Evolutionary conservation across 2,113 vertebrate genomes (phyloP).

Genomic region (Melanostigma gelatinosum): DNA sequence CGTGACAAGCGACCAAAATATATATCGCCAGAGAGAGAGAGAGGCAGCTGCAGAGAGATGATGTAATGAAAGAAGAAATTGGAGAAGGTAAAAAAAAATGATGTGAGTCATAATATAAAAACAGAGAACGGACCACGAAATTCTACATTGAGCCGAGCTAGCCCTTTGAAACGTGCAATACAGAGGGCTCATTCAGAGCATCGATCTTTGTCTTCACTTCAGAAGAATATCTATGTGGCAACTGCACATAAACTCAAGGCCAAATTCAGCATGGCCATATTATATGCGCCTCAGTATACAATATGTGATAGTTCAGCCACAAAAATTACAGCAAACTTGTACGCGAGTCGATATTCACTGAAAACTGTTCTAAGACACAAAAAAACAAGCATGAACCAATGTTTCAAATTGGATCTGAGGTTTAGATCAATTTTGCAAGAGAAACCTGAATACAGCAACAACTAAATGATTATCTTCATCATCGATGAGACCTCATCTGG

Average conservation of each 20-base stretch:
- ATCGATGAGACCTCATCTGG: too few species aligned
- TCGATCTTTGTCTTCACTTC: not conserved
- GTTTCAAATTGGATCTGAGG: not conserved
- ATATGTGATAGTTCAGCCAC: not conserved
- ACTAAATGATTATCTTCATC: too few species aligned
- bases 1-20: slow-evolving; percentile 74
- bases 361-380: not conserved
- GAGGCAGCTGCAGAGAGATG: slow-evolving; percentile 64
- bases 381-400: not conserved
- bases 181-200: slow-evolving; percentile 11
- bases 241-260: not conserved
- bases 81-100: slow-evolving; percentile 18
- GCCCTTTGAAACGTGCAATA: slow-evolving; percentile 25
- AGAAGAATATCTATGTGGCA: slow-evolving; percentile 5
- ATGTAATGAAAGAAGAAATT: slow-evolving; percentile 57
- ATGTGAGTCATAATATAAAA: slow-evolving; percentile 43
- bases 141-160: not conserved
- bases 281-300: slow-evolving; percentile 3
- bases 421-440: not conserved
- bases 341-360: not conserved
- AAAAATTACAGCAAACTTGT: not conserved
- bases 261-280: not conserved
- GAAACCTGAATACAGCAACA: not conserved
- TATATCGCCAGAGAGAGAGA: slow-evolving; percentile 25
- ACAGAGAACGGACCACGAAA: slow-evolving; percentile 25